phyloP scores from a whole-genome alignment of 2,113 vertebrate species.

The Oenanthe melanoleuca region DNA sequence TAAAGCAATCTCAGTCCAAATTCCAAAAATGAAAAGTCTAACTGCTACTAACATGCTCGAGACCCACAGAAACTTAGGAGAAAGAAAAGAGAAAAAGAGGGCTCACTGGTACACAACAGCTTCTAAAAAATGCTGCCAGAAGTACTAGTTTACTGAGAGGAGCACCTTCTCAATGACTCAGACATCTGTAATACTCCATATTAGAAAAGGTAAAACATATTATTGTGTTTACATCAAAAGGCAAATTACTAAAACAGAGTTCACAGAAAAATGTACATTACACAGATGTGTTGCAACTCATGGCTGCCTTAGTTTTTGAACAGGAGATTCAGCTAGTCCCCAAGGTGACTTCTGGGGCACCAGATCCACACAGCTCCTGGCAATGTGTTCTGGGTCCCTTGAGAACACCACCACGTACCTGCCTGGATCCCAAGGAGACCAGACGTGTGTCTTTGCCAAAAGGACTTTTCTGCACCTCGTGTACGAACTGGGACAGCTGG shows the following conservation, averaged over 20 bases:
- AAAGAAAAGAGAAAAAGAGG: background rate
- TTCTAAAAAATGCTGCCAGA: background rate
- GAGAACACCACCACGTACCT: slow-evolving; percentile 74
- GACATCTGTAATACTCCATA: background rate
- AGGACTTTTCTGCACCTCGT: slow-evolving; percentile 92
- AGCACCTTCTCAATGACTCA: background rate
- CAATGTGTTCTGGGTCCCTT: background rate
- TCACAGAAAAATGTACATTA: background rate
- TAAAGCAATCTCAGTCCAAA: background rate
- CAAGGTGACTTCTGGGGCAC: background rate
- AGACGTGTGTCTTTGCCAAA: slow-evolving; percentile 84
- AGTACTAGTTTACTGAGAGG: background rate
- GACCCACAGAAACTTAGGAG: background rate
- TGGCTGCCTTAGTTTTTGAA: background rate
- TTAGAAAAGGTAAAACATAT: background rate
- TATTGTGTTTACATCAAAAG: background rate
- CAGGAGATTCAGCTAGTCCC: background rate
- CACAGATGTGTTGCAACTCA: accelerated
- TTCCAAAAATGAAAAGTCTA: background rate
- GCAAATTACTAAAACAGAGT: background rate
- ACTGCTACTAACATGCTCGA: background rate
- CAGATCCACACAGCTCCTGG: background rate
- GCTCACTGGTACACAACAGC: background rate
- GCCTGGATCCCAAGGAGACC: slow-evolving; percentile 90
- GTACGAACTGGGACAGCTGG: slow-evolving; percentile 94